Evolutionary conservation across 1,140 invertebrate genomes (phyloP).

Genomic region (Pemphigus obesinymphae): DNA sequence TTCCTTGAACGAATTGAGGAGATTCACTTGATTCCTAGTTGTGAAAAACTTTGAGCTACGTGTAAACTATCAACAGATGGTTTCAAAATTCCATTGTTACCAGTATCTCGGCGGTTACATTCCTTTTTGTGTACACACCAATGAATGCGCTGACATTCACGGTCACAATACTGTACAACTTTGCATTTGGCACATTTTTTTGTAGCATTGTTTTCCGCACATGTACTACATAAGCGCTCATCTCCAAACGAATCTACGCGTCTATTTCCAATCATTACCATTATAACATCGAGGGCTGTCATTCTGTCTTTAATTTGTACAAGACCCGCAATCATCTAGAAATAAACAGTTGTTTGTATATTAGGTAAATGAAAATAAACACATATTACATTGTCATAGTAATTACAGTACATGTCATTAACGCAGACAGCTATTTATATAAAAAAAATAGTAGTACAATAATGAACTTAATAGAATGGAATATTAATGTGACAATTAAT

Average conservation of each 20-base stretch:
- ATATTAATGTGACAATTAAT: no score
- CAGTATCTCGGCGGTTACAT: conserved; percentile 52
- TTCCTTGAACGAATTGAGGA: no score
- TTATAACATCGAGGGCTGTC: conserved; percentile 67
- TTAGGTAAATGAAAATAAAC: not conserved
- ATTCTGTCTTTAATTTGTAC: conserved; percentile 63
- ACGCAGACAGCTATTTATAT: no score
- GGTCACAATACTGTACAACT: conserved; percentile 87
- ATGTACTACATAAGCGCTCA: conserved; percentile 73
- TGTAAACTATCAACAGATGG: conserved; percentile 8
- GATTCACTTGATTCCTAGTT: conserved; percentile 1
- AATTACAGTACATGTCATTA: no score
- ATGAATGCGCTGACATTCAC: conserved; percentile 89
- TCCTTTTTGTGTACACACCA: conserved; percentile 95
- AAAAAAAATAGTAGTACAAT: no score
- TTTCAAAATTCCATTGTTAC: not conserved
- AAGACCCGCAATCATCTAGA: conserved; percentile 65
- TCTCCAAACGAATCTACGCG: conserved; percentile 60
- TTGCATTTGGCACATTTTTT: conserved; percentile 97
- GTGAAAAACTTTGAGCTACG: conserved; percentile 17
- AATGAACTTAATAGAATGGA: no score
- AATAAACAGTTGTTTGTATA: not conserved
- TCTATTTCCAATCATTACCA: conserved; percentile 78
- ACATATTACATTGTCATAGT: no score
- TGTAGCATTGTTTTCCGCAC: conserved; percentile 78